A percentile compares a stretch with the other conserved stretches of the same genome.
These are phyloP conservation scores for Drosophila dunni DNA, from an alignment of 1,140 invertebrate species.

Conservation along the genomic window DNA sequence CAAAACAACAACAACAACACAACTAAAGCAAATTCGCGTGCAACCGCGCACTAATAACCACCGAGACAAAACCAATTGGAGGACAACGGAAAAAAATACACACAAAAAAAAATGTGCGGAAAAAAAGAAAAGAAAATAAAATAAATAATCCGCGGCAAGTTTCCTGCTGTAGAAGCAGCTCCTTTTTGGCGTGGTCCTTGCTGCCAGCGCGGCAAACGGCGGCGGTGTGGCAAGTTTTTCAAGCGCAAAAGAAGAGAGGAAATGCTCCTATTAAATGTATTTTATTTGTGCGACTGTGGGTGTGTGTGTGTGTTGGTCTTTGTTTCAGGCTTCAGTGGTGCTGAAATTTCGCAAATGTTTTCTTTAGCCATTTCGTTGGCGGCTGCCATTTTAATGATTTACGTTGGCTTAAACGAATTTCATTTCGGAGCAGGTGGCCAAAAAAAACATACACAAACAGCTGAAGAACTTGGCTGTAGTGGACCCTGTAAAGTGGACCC, in stretches of 20 bases:
- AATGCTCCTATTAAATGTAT: conserved; percentile 79
- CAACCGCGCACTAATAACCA: conserved; percentile 75
- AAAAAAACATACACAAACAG: neutral
- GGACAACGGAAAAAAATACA: conserved; percentile 37
- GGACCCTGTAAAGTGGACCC: too few species aligned
- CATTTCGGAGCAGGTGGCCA: conserved; percentile 47
- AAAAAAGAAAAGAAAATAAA: conserved; percentile 42
- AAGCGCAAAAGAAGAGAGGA: conserved; percentile 63
- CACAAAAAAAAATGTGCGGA: conserved; percentile 11
- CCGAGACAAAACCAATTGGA: conserved; percentile 54
- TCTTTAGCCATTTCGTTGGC: conserved; percentile 60
- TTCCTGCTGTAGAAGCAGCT: conserved; percentile 49
- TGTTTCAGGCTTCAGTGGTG: conserved; percentile 58
- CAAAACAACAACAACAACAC: conserved; percentile 45
- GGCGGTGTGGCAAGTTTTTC: conserved; percentile 60
- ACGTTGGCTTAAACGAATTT: conserved; percentile 58
- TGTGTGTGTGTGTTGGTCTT: conserved; percentile 29
- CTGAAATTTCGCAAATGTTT: conserved; percentile 77
- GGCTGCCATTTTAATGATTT: conserved; percentile 70
- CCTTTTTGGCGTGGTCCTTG: conserved; percentile 20
- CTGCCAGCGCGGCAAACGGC: conserved; percentile 7
- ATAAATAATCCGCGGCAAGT: conserved; percentile 72
- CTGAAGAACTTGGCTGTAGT: too few species aligned
- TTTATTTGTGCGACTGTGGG: conserved; percentile 23
- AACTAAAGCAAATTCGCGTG: conserved; percentile 75